Evolutionary conservation across 2,888 invertebrate genomes (phyloP).

Genomic region (Mechanitis mazaeus): DNA sequence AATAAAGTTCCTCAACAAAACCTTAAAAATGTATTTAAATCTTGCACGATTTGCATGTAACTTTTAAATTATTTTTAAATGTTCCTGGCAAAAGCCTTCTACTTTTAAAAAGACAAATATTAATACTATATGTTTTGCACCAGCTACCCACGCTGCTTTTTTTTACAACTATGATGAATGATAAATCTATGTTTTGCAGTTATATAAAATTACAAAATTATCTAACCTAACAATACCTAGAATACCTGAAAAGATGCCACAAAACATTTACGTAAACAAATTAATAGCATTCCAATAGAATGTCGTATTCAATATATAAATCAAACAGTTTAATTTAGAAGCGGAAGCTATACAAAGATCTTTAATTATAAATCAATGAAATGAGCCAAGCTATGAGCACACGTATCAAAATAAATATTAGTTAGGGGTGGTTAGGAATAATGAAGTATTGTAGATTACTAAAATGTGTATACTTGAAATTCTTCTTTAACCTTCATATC

Average conservation of each 20-base stretch:
- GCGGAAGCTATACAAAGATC: constrained; percentile 53
- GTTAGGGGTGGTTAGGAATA: constrained; percentile 1
- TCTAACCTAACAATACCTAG: constrained; percentile 16
- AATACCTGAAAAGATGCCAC: constrained; percentile 46
- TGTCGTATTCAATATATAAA: constrained; percentile 39
- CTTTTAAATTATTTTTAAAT: neutral
- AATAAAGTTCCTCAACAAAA: constrained; percentile 21
- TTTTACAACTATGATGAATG: constrained; percentile 1
- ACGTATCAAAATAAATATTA: constrained; percentile 18
- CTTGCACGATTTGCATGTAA: constrained; percentile 18
- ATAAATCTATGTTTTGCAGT: neutral
- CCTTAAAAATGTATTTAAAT: constrained; percentile 13
- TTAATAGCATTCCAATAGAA: constrained; percentile 29
- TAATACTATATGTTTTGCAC: constrained; percentile 5
- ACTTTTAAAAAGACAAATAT: neutral
- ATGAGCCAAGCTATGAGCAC: constrained; percentile 45
- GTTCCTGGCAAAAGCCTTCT: neutral
- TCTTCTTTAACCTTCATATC: too few relatives aligned
- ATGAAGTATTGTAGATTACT: too few relatives aligned
- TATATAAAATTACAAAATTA: neutral
- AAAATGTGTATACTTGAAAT: too few relatives aligned
- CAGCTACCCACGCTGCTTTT: constrained; percentile 24
- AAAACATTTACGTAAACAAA: constrained; percentile 38
- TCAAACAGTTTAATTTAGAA: constrained; percentile 43
- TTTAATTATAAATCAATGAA: constrained; percentile 50